phyloP scores from a whole-genome alignment of 2,113 vertebrate species.

The Panthera uncia region DNA sequence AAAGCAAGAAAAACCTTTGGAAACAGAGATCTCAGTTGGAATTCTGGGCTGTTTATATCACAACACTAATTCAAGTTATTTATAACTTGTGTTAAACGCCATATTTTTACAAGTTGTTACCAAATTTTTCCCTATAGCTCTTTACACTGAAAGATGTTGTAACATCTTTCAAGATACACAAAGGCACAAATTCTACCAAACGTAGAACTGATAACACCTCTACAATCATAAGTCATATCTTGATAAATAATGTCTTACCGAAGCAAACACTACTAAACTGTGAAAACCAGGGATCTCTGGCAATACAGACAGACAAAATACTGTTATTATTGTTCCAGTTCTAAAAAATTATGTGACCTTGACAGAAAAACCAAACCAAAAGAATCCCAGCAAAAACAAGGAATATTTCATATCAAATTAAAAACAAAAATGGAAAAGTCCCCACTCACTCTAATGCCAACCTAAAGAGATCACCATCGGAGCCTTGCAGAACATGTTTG shows the following conservation, averaged over 20 bases:
- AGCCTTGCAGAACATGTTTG: not conserved
- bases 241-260: not conserved
- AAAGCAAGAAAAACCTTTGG: conserved; percentile 37
- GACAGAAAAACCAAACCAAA: conserved; percentile 88
- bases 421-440: conserved; percentile 11
- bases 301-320: conserved; percentile 5
- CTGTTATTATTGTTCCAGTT: not conserved
- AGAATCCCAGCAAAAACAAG: conserved; percentile 75
- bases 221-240: not conserved
- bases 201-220: conserved; percentile 62
- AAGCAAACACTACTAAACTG: conserved; percentile 12
- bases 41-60: not conserved
- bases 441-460: not conserved
- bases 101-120: not conserved
- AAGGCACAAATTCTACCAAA: conserved; percentile 53
- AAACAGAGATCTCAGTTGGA: not conserved
- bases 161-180: not conserved
- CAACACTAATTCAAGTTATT: conserved; percentile 8
- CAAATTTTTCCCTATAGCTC: not conserved
- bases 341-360: conserved; percentile 91
- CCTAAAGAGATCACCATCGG: not conserved
- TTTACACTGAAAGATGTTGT: not conserved
- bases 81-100: not conserved
- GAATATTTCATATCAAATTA: conserved; percentile 11
- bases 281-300: not conserved